Evolutionary conservation across 92 coral and sea anemone species (phyloP).

Genomic region (Pocillopora grandis): DNA sequence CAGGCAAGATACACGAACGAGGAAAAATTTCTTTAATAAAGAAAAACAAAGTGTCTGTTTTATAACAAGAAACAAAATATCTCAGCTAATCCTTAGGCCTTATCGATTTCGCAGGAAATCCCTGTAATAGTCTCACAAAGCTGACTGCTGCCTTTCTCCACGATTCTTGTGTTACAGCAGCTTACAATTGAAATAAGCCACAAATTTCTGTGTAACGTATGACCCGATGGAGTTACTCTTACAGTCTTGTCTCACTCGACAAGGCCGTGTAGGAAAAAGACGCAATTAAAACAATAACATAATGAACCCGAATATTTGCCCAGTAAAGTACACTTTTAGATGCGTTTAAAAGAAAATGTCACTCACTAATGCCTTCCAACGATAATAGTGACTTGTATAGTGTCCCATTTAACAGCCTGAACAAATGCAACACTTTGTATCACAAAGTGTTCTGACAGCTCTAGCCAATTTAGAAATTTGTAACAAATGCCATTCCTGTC

Average conservation of each 20-base stretch:
- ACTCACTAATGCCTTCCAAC: constrained; percentile 92
- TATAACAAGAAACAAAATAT: constrained; percentile 69
- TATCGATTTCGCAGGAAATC: constrained; percentile 93
- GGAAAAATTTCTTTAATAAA: constrained; percentile 39
- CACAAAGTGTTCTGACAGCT: constrained; percentile 99
- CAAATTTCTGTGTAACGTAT: constrained; percentile 44
- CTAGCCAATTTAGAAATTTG: constrained; percentile 99
- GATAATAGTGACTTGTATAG: constrained; percentile 96
- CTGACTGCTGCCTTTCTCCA: constrained; percentile 77
- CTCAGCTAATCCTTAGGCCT: constrained; percentile 82
- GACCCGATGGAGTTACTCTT: constrained; percentile 44
- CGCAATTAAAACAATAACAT: constrained; percentile 92
- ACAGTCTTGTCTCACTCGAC: constrained; percentile 39
- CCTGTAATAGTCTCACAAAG: constrained; percentile 81
- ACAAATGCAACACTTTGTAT: constrained; percentile 99
- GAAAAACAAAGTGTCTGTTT: constrained; percentile 76
- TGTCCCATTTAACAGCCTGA: constrained; percentile 99
- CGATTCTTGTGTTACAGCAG: constrained; percentile 70
- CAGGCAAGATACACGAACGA: constrained; percentile 69
- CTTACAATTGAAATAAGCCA: constrained; percentile 68
- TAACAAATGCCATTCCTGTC: constrained; percentile 99
- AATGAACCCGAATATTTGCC: constrained; percentile 98
- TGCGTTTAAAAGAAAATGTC: constrained; percentile 97
- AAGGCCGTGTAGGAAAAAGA: constrained; percentile 83
- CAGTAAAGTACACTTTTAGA: constrained; percentile 98